A percentile compares a stretch with the other conserved stretches of the same genome.
phyloP scores from a whole-genome alignment of 2,888 invertebrate genomes.

The Elysia crispata region DNA sequence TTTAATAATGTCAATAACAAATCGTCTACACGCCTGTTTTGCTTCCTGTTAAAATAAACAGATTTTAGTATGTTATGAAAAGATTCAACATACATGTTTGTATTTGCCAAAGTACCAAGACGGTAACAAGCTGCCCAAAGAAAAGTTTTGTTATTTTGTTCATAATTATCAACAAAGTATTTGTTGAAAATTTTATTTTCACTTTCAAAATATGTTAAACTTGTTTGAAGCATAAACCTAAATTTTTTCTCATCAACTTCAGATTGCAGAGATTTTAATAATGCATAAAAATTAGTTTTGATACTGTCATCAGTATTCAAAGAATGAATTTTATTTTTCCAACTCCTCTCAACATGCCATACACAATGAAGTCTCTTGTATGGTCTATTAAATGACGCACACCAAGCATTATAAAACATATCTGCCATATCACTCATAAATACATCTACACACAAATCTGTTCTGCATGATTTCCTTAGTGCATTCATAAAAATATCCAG shows the following conservation, averaged over 20 bases:
- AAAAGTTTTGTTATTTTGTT: background rate
- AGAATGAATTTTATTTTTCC: constrained; percentile 19
- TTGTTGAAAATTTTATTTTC: background rate
- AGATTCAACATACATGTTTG: constrained; percentile 27
- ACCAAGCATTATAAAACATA: constrained; percentile 39
- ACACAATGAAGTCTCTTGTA: constrained; percentile 16
- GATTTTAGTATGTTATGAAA: constrained; percentile 20
- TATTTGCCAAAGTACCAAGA: background rate
- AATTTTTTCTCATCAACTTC: constrained; percentile 21
- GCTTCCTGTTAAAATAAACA: constrained; percentile 25
- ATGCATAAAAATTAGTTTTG: background rate
- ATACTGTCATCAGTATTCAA: background rate
- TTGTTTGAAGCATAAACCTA: constrained; percentile 6
- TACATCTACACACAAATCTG: constrained; percentile 5
- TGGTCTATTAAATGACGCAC: constrained; percentile 15
- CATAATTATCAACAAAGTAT: constrained; percentile 27
- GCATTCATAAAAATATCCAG: constrained; percentile 18
- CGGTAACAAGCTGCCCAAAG: constrained; percentile 33
- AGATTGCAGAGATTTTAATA: constrained; percentile 7
- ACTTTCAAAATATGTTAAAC: background rate
- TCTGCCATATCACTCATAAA: constrained; percentile 36
- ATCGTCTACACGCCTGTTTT: constrained; percentile 31
- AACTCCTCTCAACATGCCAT: constrained; percentile 26
- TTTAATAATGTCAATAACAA: constrained; percentile 26
- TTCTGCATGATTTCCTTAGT: constrained; percentile 21